Evolutionary conservation across 2,888 invertebrate species (phyloP).

Genomic region (Nycteola revayana): DNA sequence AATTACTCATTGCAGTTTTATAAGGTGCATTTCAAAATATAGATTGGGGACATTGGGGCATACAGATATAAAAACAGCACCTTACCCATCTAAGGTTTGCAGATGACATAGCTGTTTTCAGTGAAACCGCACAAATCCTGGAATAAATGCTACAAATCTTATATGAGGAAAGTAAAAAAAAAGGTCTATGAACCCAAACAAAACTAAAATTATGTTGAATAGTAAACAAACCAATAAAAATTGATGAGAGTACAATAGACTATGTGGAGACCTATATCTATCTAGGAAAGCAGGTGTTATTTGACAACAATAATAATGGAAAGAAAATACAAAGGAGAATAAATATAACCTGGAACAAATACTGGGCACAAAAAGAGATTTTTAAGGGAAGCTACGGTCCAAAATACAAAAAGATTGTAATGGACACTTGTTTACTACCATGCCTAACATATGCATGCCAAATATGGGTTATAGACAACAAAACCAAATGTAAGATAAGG

Average conservation of each 20-base stretch:
- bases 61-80: not conserved
- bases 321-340: slow-evolving; percentile 5
- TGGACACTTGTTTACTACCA: slow-evolving; percentile 9
- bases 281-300: slow-evolving; percentile 8
- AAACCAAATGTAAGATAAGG: not conserved
- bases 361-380: slow-evolving; percentile 3
- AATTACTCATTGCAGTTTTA: not conserved
- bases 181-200: slow-evolving; percentile 14
- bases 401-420: slow-evolving; percentile 9
- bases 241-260: slow-evolving; percentile 1
- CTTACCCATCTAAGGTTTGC: not conserved
- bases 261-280: slow-evolving; percentile 8
- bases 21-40: not conserved
- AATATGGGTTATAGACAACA: not conserved
- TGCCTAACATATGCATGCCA: not conserved
- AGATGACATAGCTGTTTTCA: not conserved
- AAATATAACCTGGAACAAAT: slow-evolving; percentile 1
- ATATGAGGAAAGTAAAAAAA: slow-evolving; percentile 10
- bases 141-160: slow-evolving; percentile 11
- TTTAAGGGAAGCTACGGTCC: not conserved
- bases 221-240: slow-evolving; percentile 4
- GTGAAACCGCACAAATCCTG: not conserved
- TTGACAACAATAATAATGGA: slow-evolving; percentile 1
- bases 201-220: slow-evolving; percentile 20
- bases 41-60: slow-evolving; percentile 1